phyloP scores from a whole-genome alignment of 2,888 invertebrate species.

The Troilus luridus region DNA sequence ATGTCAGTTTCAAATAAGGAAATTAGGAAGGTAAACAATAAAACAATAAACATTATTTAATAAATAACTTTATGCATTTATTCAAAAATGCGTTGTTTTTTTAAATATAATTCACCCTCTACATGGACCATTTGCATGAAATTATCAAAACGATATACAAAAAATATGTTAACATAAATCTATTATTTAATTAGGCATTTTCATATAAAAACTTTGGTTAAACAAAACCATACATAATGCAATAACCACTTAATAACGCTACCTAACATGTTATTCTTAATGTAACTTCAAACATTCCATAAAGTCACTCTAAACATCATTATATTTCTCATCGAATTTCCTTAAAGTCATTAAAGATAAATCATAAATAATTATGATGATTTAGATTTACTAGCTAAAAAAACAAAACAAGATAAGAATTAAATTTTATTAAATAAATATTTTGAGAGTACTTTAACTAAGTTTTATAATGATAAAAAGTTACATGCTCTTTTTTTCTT shows the following conservation, averaged over 20 bases:
- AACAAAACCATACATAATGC: conserved; percentile 13
- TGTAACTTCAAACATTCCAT: conserved; percentile 26
- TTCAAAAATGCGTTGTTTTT: conserved; percentile 5
- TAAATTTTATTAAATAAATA: not conserved
- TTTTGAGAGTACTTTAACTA: not conserved
- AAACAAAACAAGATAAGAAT: not conserved
- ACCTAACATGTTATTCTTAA: not conserved
- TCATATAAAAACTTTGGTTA: conserved; percentile 43
- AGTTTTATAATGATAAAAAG: not conserved
- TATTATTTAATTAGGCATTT: conserved; percentile 37
- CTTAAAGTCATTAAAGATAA: not conserved
- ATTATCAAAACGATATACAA: conserved; percentile 37
- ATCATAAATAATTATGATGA: not conserved
- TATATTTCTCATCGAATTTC: not conserved
- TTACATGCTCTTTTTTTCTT: not conserved
- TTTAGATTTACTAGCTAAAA: not conserved
- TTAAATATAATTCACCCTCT: not conserved
- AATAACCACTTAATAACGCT: not conserved
- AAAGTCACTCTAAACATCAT: not conserved
- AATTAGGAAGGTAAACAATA: not conserved
- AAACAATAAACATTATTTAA: not conserved
- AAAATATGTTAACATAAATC: conserved; percentile 22
- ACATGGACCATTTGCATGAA: conserved; percentile 35
- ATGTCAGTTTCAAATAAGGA: not conserved
- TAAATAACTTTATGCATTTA: conserved; percentile 43